Percentiles rank a stretch among this genome's conserved stretches.
Evolutionary conservation across 2,113 vertebrate species (phyloP).

Genomic region (Onychostoma macrolepis): DNA sequence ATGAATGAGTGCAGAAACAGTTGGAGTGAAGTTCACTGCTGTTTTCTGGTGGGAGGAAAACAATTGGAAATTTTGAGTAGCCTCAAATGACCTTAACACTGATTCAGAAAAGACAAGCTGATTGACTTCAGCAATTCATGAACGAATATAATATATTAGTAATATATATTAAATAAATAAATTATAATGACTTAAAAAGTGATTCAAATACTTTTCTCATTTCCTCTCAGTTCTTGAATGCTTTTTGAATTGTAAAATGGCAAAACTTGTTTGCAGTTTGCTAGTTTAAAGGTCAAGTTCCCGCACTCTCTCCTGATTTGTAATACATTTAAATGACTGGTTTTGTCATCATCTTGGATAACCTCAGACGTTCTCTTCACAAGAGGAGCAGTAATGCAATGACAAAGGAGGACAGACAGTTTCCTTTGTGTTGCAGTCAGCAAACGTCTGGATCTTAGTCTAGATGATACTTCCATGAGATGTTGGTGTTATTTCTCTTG

Average conservation of each 20-base stretch:
- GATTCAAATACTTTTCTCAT: too few relatives aligned
- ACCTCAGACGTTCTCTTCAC: background rate
- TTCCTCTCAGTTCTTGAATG: too few relatives aligned
- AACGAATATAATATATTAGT: too few relatives aligned
- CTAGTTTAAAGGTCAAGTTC: background rate
- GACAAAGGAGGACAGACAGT: background rate
- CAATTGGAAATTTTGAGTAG: background rate
- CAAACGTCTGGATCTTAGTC: conserved; percentile 15
- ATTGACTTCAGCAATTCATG: background rate
- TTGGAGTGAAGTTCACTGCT: conserved; percentile 19
- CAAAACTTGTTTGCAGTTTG: background rate
- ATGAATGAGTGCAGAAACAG: conserved; percentile 15
- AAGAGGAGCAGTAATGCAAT: background rate
- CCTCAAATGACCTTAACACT: background rate
- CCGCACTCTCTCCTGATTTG: background rate
- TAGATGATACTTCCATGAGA: conserved; percentile 8
- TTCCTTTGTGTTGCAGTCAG: conserved; percentile 21
- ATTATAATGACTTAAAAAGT: too few relatives aligned
- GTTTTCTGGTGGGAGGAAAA: conserved; percentile 28
- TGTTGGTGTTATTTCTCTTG: conserved; percentile 49
- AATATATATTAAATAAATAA: too few relatives aligned
- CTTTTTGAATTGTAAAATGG: background rate
- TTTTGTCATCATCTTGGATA: conserved; percentile 31
- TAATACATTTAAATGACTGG: background rate
- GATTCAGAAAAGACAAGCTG: conserved; percentile 4